Percentiles rank a stretch among this genome's conserved stretches.
Conservation (phyloP, 2,797 vertebrate genomes). For the Sparus aurata region DNA sequence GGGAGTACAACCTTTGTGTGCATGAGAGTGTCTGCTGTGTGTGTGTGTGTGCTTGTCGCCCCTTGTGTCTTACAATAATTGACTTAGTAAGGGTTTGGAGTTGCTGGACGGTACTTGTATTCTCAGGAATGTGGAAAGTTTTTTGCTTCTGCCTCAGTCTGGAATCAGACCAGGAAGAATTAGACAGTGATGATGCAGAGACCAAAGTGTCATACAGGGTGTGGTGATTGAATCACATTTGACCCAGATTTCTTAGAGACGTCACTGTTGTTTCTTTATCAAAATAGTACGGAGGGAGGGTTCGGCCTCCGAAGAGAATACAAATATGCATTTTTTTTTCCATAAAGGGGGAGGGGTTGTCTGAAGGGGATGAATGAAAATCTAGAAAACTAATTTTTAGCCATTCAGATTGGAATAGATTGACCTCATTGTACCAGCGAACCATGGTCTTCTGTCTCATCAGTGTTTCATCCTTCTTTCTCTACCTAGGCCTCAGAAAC, state of each 20-base stretch:
- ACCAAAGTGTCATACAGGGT: conserved; percentile 57
- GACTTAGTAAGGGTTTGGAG: conserved; percentile 82
- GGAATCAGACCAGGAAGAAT: conserved; percentile 76
- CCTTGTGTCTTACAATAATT: conserved; percentile 81
- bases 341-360: not conserved
- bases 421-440: conserved; percentile 7
- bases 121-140: conserved; percentile 85
- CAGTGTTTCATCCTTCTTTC: conserved; percentile 69
- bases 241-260: conserved; percentile 40
- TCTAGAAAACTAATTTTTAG: not conserved
- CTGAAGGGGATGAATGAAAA: not conserved
- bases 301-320: not conserved
- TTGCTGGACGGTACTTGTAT: conserved; percentile 83
- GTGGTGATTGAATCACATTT: conserved; percentile 45
- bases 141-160: conserved; percentile 83
- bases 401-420: conserved; percentile 17
- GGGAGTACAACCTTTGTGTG: conserved; percentile 72
- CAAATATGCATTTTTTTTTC: conserved; percentile 4
- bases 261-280: conserved; percentile 20
- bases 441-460: conserved; percentile 55
- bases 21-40: conserved; percentile 51
- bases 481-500: conserved; percentile 73
- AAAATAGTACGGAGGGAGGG: not conserved
- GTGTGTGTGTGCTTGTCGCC: conserved; percentile 53
- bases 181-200: conserved; percentile 69